These are phyloP conservation scores for Sprattus sprattus DNA, from an alignment of 2,113 vertebrate genomes.

Conservation along the genomic window DNA sequence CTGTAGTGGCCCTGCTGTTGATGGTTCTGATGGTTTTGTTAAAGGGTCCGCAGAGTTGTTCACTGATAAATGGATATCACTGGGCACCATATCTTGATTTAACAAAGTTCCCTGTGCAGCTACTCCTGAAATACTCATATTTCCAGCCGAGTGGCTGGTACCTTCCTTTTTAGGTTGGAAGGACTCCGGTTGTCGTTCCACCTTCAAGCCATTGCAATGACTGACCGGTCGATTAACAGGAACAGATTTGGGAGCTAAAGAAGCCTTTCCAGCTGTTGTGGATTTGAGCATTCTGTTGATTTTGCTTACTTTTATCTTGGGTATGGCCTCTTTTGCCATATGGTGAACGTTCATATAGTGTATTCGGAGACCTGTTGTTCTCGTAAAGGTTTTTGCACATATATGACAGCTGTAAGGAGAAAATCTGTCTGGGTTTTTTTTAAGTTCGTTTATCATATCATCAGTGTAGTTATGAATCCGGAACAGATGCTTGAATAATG, in stretches of 20 bases:
- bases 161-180: neutral
- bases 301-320: conserved; percentile 86
- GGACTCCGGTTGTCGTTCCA: neutral
- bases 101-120: neutral
- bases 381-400: conserved; percentile 95
- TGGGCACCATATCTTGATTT: neutral
- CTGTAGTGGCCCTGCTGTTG: conserved; percentile 1
- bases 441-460: conserved; percentile 93
- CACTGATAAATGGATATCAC: neutral
- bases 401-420: conserved; percentile 93
- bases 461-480: conserved; percentile 88
- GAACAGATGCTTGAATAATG: conserved; percentile 90
- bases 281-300: conserved; percentile 67
- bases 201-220: conserved; percentile 5
- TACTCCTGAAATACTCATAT: neutral
- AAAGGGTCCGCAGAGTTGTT: neutral
- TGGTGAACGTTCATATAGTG: conserved; percentile 95
- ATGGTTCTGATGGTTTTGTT: conserved; percentile 5
- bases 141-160: neutral
- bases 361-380: conserved; percentile 95
- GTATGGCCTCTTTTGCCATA: conserved; percentile 88
- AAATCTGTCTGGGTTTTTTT: conserved; percentile 90
- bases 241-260: neutral
- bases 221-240: neutral
- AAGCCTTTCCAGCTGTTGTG: neutral